phyloP scores from a whole-genome alignment of 2,888 invertebrate genomes.

The Macrophya annulata region DNA sequence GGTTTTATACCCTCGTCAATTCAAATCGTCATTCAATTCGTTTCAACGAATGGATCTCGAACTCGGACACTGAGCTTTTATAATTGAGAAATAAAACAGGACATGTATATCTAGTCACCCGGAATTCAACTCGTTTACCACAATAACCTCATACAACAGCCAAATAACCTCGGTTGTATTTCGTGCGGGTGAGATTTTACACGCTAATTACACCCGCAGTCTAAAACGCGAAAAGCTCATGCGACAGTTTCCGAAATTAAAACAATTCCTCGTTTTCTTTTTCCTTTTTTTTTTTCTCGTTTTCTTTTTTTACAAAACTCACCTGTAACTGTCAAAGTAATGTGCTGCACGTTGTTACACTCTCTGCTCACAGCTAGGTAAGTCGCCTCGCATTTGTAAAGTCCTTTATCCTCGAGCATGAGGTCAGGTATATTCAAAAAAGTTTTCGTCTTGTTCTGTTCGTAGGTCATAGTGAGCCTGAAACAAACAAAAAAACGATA shows the following conservation, averaged over 20 bases:
- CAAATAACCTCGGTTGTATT: not conserved
- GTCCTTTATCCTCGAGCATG: constrained; percentile 88
- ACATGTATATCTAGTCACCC: not conserved
- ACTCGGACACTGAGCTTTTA: not conserved
- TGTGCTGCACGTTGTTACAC: constrained; percentile 91
- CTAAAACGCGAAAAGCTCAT: not conserved
- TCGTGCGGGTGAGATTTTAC: constrained; percentile 17
- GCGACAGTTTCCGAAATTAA: not conserved
- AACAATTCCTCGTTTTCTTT: not conserved
- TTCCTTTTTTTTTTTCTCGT: not conserved
- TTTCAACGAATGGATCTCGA: not conserved
- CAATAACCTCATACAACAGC: constrained; percentile 31
- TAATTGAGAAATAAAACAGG: constrained; percentile 40
- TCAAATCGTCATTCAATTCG: constrained; percentile 5
- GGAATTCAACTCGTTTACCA: constrained; percentile 35
- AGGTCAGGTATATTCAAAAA: constrained; percentile 86
- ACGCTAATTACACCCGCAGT: constrained; percentile 20
- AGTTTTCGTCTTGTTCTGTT: constrained; percentile 84
- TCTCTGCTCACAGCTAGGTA: constrained; percentile 88
- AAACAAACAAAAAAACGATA: not conserved
- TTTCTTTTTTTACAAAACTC: constrained; percentile 78
- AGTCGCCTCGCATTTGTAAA: constrained; percentile 92
- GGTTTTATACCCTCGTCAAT: not conserved
- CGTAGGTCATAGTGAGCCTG: constrained; percentile 88
- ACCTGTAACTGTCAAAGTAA: constrained; percentile 90